Base-by-base conservation (phyloP, 2,797 vertebrate genomes). In the Ateles fusciceps region DNA sequence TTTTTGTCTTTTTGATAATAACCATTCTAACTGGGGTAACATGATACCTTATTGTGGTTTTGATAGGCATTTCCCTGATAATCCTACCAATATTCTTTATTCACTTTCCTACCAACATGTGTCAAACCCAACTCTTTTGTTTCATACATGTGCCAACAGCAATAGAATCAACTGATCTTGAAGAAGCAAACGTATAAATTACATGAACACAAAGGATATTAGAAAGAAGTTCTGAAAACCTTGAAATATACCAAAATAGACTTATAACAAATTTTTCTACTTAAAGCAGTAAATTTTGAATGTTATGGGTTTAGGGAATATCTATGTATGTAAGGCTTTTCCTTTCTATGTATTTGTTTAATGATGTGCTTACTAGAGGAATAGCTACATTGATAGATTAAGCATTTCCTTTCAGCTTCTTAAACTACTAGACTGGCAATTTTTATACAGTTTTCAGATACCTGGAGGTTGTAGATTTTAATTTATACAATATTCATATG, bases 221-320 rank as follows among this genome's bases (percentile, higher is more conserved):
- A 94, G 46, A 88, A 88, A 89, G 17, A 92, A 87, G 52, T 86
- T 76, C 52, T 84, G 57, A 84, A 46, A 71, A 17, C 24, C 14
- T 48, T 28, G 5, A 50, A 78, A 55, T 55, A 52, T 14, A 48
- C 2, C 5, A 57, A 79, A 44, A 5, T 88, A 75, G 6, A 59
- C 2, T 64, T 76, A 4, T 19, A 85, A 36, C 17, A 30, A 11
- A 7, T 78, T 46, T 5, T 42, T 57, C 22, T 71, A 3, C 42
- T 76, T 79, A 83, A 48, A 75, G 6, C 22, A 74, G 21, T 91
- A 42, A 30, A 4, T 50, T 91, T 94, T 75, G 15, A 39, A 39
- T 22, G 79, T 80, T 75, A 1, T 30, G 75, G 8, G 17, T 88
- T 64, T 48, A 0, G 5, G 36, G 39, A 83, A 36, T 28, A n/a